Percentiles rank a stretch among this genome's conserved stretches.
Evolutionary conservation across 2,113 vertebrate species (phyloP).

Genomic region (Spheniscus mendiculus): DNA sequence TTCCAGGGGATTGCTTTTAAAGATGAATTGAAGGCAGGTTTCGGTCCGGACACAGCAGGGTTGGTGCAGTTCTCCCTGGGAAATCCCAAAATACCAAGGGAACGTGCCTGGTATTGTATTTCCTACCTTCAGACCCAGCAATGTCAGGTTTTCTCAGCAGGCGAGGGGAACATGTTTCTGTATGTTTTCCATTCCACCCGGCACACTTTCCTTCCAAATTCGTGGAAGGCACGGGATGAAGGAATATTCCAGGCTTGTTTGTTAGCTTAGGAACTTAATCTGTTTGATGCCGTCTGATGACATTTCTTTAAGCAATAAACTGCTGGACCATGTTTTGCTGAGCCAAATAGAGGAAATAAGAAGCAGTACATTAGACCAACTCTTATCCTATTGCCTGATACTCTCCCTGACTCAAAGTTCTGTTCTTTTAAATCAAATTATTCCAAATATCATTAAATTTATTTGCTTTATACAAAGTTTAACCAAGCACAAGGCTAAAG

Average conservation of each 20-base stretch:
- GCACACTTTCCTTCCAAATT: not conserved
- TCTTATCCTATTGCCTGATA: not conserved
- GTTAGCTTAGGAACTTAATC: not conserved
- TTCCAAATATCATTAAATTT: not conserved
- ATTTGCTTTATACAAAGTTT: not conserved
- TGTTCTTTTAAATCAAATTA: not conserved
- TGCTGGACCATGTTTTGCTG: not conserved
- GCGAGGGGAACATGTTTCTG: rapidly evolving
- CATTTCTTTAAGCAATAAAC: not conserved
- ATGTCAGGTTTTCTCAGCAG: not conserved
- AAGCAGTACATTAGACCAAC: not conserved
- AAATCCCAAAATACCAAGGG: not conserved
- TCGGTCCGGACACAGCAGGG: not conserved
- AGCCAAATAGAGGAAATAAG: not conserved
- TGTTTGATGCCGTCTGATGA: not conserved
- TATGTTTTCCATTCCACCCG: rapidly evolving
- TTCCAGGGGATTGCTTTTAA: not conserved
- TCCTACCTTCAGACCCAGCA: not conserved
- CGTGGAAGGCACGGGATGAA: rapidly evolving
- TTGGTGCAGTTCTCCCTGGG: not conserved
- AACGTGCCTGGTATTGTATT: rapidly evolving
- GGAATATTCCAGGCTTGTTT: not conserved
- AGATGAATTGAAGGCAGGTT: not conserved
- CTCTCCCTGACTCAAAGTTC: not conserved
- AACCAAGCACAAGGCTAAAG: not conserved